Base-by-base conservation (phyloP, 2,797 vertebrate species). In the Chelmon rostratus region DNA sequence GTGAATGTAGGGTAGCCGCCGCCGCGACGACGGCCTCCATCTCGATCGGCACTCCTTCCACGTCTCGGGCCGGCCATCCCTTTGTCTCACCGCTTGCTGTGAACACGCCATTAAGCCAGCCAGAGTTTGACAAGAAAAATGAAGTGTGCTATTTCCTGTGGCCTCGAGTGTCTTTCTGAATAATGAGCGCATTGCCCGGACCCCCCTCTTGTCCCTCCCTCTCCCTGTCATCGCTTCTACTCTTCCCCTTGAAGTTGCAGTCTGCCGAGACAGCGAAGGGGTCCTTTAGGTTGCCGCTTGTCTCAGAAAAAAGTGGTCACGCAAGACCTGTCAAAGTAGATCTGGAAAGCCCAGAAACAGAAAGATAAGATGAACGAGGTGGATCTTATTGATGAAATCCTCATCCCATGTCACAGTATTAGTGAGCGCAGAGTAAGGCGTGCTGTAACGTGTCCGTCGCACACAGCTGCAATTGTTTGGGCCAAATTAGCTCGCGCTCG, bases 81-180 rank as follows among this genome's bases (percentile, higher is more conserved):
- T 91, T 88, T 86, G 86, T 92, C 91, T 91, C 85, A 67, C 82
- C 90, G 11, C 93, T 91, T 37, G 89, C 94, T 93, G 94, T 72
- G 90, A 93, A 88, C 89, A 90, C 78, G 77, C 84, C 92, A 93
- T 95, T 94, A 93, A 92, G 86, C 79, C 91, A 78, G 92, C 82
- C 89, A 58, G 91, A 86, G 94, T 94, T 93, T 94, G 93, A 91
- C 88, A 95, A 91, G 96, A 96, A 95, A 96, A 96, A 97, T 95
- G 95, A 93, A 96, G 91, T 80, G 91, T 79, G 87, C 79, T 81
- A 79, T 95, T 95, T 90, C 90, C 79, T 84, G 94, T 95, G 93
- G 91, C 92, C 94, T 94, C 90, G 88, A 96, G 91, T 93, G 92
- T 71, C 68, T 95, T 93, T 85, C 93, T 95, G 94, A 96, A 93